Conservation (phyloP, 2,888 invertebrate genomes). For the Aromia moschata region DNA sequence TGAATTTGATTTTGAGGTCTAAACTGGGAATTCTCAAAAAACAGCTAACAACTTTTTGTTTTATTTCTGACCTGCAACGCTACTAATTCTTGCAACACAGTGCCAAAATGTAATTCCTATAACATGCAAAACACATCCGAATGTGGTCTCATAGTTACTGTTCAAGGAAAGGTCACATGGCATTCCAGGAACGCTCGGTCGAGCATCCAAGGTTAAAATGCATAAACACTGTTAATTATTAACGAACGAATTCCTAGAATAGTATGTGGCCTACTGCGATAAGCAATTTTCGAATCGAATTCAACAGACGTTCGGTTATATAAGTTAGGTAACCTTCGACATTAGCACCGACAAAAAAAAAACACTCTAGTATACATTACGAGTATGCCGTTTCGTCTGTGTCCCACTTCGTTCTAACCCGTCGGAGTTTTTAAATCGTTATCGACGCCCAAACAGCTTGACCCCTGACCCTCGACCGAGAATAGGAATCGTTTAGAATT, state of each 20-base stretch:
- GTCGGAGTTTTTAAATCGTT: neutral
- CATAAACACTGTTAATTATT: neutral
- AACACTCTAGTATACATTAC: no score
- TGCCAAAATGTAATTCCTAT: no score
- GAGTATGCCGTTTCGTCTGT: neutral
- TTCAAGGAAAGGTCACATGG: neutral
- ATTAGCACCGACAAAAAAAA: neutral
- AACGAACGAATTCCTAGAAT: neutral
- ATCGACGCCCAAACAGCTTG: constrained; percentile 2
- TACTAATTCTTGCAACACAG: no score
- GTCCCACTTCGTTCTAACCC: neutral
- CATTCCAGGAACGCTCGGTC: neutral
- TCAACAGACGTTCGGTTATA: neutral
- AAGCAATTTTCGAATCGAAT: neutral
- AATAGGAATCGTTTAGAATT: neutral
- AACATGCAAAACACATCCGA: no score
- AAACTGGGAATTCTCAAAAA: no score
- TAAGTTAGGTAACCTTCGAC: neutral
- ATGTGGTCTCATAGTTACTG: no score
- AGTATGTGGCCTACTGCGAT: neutral
- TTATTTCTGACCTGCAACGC: no score
- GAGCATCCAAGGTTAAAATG: neutral
- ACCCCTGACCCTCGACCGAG: constrained; percentile 7
- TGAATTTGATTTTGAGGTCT: no score
- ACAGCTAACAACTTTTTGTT: no score